Evolutionary conservation across 2,797 vertebrate species (phyloP), one percentile per base, ranked within the genome.

Genomic region (Onychomys arenicola): DNA sequence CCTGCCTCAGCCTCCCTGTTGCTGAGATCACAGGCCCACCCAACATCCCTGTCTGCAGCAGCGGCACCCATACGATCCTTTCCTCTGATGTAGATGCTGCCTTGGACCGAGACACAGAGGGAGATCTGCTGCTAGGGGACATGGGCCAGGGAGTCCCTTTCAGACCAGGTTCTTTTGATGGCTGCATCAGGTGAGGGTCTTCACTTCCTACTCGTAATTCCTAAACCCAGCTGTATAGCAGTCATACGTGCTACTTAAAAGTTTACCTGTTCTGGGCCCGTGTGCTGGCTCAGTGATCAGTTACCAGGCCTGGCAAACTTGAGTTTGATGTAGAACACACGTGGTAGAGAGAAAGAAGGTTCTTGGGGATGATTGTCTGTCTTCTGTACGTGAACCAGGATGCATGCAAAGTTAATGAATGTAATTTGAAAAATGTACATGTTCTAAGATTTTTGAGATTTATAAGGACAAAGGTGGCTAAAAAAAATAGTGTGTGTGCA

Each of bases 101-200:
- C 0, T 61, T 99, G 97, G 99, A 99, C 82, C 98, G 99, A 95
- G 99, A 99, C 23, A 99, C 99, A 4, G 99, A 99, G 49, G 99
- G 99, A 97, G 99, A 99, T 97, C 98, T 99, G 10, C 96, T 99
- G 71, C 94, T 99, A 37, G 99, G 99, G 46, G 99, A 99, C 90
- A 98, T 99, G 99, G 99, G 99, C 0, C 98, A 99, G 0, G 99
- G 99, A 32, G 97, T 99, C 96, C 99, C 99, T 84, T 99, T 99
- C 97, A 99, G 99, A 95, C 98, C 99, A 0, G 99, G 99, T 3
- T 98, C 98, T 6, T 99, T 99, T 97, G 99, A 99, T 0, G 99
- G 99, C 49, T 99, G 99, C 77, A 99, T 99, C 97, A 99, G 99
- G 99, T 99, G 97, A 91, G 97, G 86, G 4, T 76, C 25, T 87